Percentiles rank a stretch among this genome's conserved stretches.
Conservation (phyloP, 2,888 invertebrate genomes). For the Quadroppia sp. region DNA sequence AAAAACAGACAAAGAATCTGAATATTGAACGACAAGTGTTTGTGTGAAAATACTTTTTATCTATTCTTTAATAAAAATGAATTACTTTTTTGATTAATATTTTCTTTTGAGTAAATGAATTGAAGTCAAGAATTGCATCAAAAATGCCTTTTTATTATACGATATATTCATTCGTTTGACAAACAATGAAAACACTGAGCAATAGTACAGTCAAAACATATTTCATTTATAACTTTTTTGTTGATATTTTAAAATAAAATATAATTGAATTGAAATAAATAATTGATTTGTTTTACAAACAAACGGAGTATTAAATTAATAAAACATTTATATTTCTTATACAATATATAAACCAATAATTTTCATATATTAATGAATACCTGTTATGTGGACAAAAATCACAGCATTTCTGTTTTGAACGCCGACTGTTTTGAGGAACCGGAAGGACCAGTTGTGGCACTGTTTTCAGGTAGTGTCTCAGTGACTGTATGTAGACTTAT, state of each 20-base stretch:
- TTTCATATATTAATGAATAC: not conserved
- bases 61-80: not conserved
- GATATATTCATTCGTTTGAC: conserved; percentile 4
- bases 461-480: conserved; percentile 44
- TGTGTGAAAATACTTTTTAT: not conserved
- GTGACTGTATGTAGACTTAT: conserved; percentile 47
- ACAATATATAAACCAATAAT: not conserved
- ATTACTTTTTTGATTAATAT: no score
- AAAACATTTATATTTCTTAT: not conserved
- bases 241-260: not conserved
- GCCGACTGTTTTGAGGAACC: no score
- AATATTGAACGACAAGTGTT: conserved; percentile 9
- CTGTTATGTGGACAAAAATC: conserved; percentile 2
- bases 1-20: not conserved
- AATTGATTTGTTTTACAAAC: not conserved
- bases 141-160: not conserved
- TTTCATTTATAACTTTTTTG: not conserved
- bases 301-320: not conserved
- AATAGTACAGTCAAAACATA: conserved; percentile 12
- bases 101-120: no score
- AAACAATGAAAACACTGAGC: conserved; percentile 29
- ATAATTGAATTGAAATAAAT: not conserved
- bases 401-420: conserved; percentile 51
- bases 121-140: not conserved
- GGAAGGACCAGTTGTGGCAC: conserved; percentile 45